Evolutionary conservation across 2,888 invertebrate genomes (phyloP), one percentile per base, ranked within the genome.

Genomic region (Parnassius orleans): DNA sequence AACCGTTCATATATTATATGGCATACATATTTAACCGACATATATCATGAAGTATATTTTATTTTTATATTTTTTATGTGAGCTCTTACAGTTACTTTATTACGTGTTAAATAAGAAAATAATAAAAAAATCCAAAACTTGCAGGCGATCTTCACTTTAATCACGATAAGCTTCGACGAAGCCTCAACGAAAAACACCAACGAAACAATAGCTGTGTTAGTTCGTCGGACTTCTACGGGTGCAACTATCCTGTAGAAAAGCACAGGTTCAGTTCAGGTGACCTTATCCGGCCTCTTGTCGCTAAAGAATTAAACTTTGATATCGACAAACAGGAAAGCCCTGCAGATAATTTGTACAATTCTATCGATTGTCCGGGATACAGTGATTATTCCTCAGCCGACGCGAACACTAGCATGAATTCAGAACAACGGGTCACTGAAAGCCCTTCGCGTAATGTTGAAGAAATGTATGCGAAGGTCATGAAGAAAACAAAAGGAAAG

Each of bases 391-490:
- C 84, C 0, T 84, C 83, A 3, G 80, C 84, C 1, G 88, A 86
- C 5, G 78, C 83, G 9, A 83, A 83, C 67, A 76, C 73, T 44
- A 85, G 76, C 74, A 72, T 77, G 54, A 80, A 74, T 62, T 81
- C 80, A 57, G 90, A 84, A 70, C 84, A 81, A 76, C 86, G 86
- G 76, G 84, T 79, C 72, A 89, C 80, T 63, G 93, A 90, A 53
- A 94, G 94, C 75, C 94, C 94, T 1, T 92, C 93, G 24, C 93
- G 94, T 68, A 95, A 95, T 70, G 86, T 97, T n/a, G 97, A 97
- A 72, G 97, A 96, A 74, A 96, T 97, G 95, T 97, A 97, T 81
- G 97, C 97, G 2, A 97, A 97, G 90, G 97, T 97, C 19, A 93
- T 94, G 76, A 96, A 96, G 78, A 95, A 94, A 79, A 89, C 93